These are phyloP conservation scores for Masticophis lateralis DNA, from an alignment of 2,797 vertebrate species.

Conservation along the genomic window DNA sequence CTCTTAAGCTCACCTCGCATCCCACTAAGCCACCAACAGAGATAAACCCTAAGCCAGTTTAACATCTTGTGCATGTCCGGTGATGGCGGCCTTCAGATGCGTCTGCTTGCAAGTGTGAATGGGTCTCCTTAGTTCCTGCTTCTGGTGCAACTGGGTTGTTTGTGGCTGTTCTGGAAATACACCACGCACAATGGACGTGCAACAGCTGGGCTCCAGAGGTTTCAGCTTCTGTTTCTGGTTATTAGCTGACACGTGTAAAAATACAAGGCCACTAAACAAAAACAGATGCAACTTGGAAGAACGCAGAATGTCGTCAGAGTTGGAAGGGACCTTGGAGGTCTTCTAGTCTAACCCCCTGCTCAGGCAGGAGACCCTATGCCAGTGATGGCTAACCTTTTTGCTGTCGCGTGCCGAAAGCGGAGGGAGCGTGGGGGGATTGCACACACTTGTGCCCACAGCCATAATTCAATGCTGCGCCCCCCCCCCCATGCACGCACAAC, in stretches of 20 bases:
- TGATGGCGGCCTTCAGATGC: background rate
- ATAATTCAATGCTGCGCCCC: too few species aligned
- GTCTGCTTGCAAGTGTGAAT: rapidly evolving
- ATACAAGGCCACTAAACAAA: background rate
- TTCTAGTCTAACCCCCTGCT: too few species aligned
- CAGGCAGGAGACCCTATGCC: too few species aligned
- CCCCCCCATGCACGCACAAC: too few species aligned
- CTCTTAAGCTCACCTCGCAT: background rate
- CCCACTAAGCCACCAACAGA: too few species aligned
- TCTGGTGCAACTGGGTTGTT: background rate
- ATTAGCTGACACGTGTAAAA: conserved; percentile 7
- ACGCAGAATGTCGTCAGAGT: too few species aligned
- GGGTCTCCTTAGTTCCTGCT: background rate
- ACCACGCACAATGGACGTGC: background rate
- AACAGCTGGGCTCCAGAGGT: conserved; percentile 25
- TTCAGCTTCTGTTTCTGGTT: conserved; percentile 21
- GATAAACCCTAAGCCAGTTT: too few species aligned
- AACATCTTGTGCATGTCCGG: background rate
- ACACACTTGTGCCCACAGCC: too few species aligned
- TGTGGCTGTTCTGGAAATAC: background rate
- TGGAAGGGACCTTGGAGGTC: too few species aligned
- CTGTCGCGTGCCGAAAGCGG: too few species aligned
- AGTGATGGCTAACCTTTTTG: too few species aligned
- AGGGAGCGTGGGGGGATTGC: too few species aligned
- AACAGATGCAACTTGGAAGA: background rate